phyloP scores from a whole-genome alignment of 2,797 vertebrate genomes.

The Rallus crepitans region DNA sequence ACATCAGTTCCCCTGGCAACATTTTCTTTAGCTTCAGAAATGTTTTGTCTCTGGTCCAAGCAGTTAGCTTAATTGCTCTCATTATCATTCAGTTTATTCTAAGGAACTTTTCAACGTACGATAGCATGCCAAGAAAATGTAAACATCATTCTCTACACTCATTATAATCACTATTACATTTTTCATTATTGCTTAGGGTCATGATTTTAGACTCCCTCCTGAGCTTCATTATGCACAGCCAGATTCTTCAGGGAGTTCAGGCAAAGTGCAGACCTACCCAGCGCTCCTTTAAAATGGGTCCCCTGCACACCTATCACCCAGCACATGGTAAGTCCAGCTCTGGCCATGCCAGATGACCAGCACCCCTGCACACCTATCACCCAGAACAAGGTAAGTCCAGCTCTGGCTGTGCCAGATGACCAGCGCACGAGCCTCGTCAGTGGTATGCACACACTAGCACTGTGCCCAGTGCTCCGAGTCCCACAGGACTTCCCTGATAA shows the following conservation, averaged over 20 bases:
- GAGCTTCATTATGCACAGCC: not conserved
- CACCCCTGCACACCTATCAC: not conserved
- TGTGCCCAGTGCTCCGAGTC: not conserved
- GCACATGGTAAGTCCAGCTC: not conserved
- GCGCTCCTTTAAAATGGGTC: not conserved
- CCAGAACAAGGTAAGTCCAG: not conserved
- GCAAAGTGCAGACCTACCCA: not conserved
- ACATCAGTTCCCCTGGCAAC: slow-evolving; percentile 57
- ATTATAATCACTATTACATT: not conserved
- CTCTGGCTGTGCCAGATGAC: not conserved
- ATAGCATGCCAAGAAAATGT: not conserved
- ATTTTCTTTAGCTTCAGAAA: slow-evolving; percentile 44
- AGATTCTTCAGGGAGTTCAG: not conserved
- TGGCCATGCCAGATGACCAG: not conserved
- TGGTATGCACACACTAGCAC: not conserved
- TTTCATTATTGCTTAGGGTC: not conserved
- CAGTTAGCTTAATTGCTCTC: slow-evolving; percentile 33
- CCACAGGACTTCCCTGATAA: not conserved
- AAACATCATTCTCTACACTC: not conserved
- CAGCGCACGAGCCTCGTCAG: not conserved
- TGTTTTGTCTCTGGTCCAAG: slow-evolving; percentile 48
- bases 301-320: not conserved
- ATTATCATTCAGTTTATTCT: slow-evolving; percentile 30
- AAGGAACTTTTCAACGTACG: not conserved
- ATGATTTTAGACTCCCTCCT: not conserved